phyloP scores from a whole-genome alignment of 2,888 invertebrate species.

The Embidobia sp. region DNA sequence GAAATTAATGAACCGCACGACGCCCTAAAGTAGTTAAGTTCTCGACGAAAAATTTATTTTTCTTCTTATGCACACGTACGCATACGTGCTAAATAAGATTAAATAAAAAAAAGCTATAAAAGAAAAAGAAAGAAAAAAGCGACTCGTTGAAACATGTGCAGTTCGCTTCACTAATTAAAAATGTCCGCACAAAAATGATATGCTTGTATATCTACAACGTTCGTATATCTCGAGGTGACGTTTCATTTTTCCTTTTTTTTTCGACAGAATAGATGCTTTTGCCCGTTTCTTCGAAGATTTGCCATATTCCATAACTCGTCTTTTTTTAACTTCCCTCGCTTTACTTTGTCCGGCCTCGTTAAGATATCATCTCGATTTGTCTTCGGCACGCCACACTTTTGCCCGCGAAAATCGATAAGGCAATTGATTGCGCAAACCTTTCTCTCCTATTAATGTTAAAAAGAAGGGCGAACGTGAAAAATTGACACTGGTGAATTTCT shows the following conservation, averaged over 20 bases:
- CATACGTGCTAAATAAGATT: too few relatives aligned
- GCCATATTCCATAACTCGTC: slow-evolving; percentile 50
- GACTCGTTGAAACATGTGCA: slow-evolving; percentile 70
- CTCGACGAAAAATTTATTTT: too few relatives aligned
- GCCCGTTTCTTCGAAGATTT: slow-evolving; percentile 30
- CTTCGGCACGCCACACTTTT: slow-evolving; percentile 67
- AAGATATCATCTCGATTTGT: slow-evolving; percentile 73
- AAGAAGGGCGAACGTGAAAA: slow-evolving; percentile 28
- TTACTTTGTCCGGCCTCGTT: slow-evolving; percentile 64
- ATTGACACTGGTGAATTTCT: slow-evolving; percentile 16
- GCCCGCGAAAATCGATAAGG: slow-evolving; percentile 55
- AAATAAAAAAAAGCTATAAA: too few relatives aligned
- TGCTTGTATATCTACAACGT: slow-evolving; percentile 49
- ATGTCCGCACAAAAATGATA: slow-evolving; percentile 72
- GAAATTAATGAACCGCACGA: slow-evolving; percentile 27
- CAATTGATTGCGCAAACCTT: slow-evolving; percentile 56
- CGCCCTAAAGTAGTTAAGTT: neutral
- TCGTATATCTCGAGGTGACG: slow-evolving; percentile 64
- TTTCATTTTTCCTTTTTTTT: slow-evolving; percentile 60
- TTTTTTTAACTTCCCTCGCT: slow-evolving; percentile 49
- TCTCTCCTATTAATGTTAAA: slow-evolving; percentile 42
- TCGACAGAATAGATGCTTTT: slow-evolving; percentile 2
- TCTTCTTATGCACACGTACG: neutral
- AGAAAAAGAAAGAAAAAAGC: too few relatives aligned
- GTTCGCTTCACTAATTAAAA: slow-evolving; percentile 72